Base-by-base conservation (phyloP, 2,888 invertebrate species). In the Hanleya hanleyi region DNA sequence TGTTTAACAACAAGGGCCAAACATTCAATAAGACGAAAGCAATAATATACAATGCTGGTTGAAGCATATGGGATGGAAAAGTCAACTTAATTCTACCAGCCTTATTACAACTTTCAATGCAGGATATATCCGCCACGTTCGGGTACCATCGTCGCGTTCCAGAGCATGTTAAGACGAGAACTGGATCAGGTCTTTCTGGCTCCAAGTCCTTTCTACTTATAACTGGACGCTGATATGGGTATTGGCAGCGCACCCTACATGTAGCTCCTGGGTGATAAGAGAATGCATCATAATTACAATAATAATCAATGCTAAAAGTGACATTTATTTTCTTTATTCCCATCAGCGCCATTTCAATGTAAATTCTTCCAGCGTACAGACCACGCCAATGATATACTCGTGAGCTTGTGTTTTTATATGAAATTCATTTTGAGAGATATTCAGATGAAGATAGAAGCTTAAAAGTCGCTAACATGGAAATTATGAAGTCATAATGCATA, bases 121-220 rank as follows among this genome's bases (percentile, higher is more conserved):
- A 86, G 4, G 65, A 36, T 6, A 86, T 68, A 12, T 70, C 66
- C 7, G 69, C 69, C 3, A 81, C 77, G 36, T 75, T 68, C 26
- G 85, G 86, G 67, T 73, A 80, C 86, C 86, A 86, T 65, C 74
- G 70, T 35, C 74, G 66, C 18, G 77, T 62, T 0, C 82, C 84
- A 0, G 84, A 81, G 67, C 86, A 86, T 22, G 75, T 81, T 0
- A 83, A 50, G 26, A 76, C 74, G 15, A 61, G 33, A 41, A 74
- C 62, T 15, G 62, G 22, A n/a, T 79, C 71, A 29, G 74, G 69
- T 36, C 5, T 29, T 7, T 29, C 26, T 32, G 32, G 61, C 37
- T 36, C 33, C 6, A 38, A 15, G 15, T 4, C 32, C 15, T 26
- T 64, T 35, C 36, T 18, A 35, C 9, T 64, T 35, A 29, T 64